A percentile compares a stretch with the other conserved stretches of the same genome.
Evolutionary conservation across 1,140 invertebrate species (phyloP).

Genomic region (Drosophila willistoni): DNA sequence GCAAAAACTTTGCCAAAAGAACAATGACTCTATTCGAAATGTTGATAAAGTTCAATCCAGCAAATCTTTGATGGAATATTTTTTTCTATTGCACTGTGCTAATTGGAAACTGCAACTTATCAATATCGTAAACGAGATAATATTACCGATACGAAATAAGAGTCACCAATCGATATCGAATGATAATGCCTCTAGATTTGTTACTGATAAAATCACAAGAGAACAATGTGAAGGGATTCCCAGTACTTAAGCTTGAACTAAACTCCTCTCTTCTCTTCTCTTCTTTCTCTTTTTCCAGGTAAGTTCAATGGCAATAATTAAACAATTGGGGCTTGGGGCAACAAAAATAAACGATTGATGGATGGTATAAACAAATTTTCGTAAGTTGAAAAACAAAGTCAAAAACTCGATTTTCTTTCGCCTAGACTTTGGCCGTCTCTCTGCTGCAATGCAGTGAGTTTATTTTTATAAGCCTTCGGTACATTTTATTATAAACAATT

Average conservation of each 20-base stretch:
- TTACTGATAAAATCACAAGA: too few species aligned
- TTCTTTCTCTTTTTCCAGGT: background rate
- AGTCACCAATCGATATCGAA: background rate
- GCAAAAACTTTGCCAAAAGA: slow-evolving; percentile 20
- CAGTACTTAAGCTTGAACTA: background rate
- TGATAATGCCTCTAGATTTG: too few species aligned
- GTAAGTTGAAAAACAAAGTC: slow-evolving; percentile 8
- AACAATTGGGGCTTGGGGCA: background rate
- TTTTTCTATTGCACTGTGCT: background rate
- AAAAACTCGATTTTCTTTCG: background rate
- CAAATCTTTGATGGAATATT: too few species aligned
- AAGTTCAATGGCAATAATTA: slow-evolving; percentile 8
- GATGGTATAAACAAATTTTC: background rate
- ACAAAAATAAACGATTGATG: slow-evolving; percentile 1
- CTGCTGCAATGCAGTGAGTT: slow-evolving; percentile 36
- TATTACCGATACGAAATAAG: background rate
- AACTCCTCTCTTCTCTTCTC: too few species aligned
- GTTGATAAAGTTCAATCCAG: background rate
- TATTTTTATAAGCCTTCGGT: slow-evolving; percentile 55
- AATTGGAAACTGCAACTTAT: background rate
- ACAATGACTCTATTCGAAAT: slow-evolving; percentile 39
- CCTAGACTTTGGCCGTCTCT: background rate
- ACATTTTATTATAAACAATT: slow-evolving; percentile 59
- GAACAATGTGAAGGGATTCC: too few species aligned
- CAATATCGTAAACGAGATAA: background rate